phyloP scores from a whole-genome alignment of 2,113 vertebrate genomes.

The Cyprinus carpio region DNA sequence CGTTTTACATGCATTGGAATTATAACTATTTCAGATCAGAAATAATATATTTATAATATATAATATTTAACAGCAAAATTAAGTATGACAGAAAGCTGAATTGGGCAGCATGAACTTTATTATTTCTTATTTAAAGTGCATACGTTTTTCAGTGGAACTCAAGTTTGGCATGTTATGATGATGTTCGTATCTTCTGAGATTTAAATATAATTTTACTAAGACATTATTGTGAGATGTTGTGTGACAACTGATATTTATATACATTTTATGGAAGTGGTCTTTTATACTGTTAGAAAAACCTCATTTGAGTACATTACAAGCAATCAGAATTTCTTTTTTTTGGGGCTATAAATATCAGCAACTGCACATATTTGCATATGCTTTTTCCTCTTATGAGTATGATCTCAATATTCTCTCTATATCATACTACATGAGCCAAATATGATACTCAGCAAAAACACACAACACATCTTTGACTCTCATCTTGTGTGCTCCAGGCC shows the following conservation, averaged over 20 bases:
- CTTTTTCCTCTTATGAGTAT: not conserved
- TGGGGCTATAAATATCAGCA: not conserved
- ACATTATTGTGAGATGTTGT: not conserved
- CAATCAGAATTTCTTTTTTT: too few relatives aligned
- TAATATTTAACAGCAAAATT: too few relatives aligned
- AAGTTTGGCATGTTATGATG: not conserved
- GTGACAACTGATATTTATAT: not conserved
- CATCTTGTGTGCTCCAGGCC: constrained; percentile 72
- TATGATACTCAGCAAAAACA: too few relatives aligned
- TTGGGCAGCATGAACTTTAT: not conserved
- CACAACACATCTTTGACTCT: not conserved
- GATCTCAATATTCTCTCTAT: not conserved
- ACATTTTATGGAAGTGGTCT: not conserved
- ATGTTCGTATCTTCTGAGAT: not conserved
- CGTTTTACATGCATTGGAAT: not conserved
- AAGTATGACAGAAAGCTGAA: not conserved
- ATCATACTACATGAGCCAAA: too few relatives aligned
- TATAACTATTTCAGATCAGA: not conserved
- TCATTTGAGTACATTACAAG: too few relatives aligned
- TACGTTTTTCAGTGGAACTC: not conserved
- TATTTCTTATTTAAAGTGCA: not conserved
- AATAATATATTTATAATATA: not conserved
- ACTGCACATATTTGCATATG: not conserved
- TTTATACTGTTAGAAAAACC: too few relatives aligned
- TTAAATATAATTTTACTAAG: not conserved